Evolutionary conservation across 2,888 invertebrate genomes (phyloP).

Genomic region (Diaphora mendica): DNA sequence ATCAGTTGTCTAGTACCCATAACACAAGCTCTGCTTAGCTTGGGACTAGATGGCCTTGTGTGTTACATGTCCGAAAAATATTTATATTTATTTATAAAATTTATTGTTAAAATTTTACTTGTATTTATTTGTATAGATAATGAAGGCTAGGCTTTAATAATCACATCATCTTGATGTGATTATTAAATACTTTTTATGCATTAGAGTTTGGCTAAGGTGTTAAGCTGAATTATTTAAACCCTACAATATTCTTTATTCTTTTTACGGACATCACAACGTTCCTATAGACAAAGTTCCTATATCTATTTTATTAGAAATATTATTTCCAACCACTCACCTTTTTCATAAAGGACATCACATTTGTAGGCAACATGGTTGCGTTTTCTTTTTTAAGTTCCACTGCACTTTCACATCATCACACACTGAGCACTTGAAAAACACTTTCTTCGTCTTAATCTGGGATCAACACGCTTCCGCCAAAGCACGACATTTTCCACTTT

Average conservation of each 20-base stretch:
- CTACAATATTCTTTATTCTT: not conserved
- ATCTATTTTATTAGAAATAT: not conserved
- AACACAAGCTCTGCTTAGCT: too few relatives aligned
- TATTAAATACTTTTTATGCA: too few relatives aligned
- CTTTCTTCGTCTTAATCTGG: slow-evolving; percentile 65
- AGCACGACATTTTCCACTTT: slow-evolving; percentile 72
- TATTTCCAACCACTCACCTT: slow-evolving; percentile 88
- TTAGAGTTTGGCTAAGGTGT: too few relatives aligned
- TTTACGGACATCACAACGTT: too few relatives aligned
- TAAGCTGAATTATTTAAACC: not conserved
- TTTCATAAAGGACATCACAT: slow-evolving; percentile 97
- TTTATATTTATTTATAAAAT: too few relatives aligned
- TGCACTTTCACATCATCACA: slow-evolving; percentile 69
- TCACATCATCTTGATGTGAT: too few relatives aligned
- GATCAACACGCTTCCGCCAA: slow-evolving; percentile 73
- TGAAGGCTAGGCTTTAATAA: too few relatives aligned
- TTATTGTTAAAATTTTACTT: too few relatives aligned
- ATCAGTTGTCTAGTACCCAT: too few relatives aligned
- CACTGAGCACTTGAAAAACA: slow-evolving; percentile 53
- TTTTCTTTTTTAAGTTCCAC: slow-evolving; percentile 58
- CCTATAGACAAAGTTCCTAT: not conserved
- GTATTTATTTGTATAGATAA: too few relatives aligned
- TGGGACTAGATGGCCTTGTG: too few relatives aligned
- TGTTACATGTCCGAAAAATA: too few relatives aligned
- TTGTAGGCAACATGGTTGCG: slow-evolving; percentile 94